Percentiles rank a stretch among this genome's conserved stretches.
These are phyloP conservation scores for Caenorhabditis drosophilae DNA, from an alignment of 2,888 invertebrate species.

Conservation along the genomic window DNA sequence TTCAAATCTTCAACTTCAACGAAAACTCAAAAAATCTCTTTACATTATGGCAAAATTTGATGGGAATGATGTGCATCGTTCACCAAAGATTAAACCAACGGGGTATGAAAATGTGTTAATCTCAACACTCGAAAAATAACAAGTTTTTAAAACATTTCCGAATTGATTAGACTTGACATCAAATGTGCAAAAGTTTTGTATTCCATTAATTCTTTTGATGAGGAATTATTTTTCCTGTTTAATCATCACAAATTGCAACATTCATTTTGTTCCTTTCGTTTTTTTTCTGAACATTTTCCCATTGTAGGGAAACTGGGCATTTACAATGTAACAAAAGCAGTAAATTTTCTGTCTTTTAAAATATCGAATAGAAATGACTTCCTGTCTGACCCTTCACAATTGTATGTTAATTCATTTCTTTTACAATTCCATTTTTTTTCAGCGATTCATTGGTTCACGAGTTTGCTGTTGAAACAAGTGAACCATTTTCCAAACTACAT, in stretches of 20 bases:
- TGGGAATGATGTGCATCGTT: conserved; percentile 36
- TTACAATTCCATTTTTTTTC: conserved; percentile 10
- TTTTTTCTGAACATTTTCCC: not conserved
- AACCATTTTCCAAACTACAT: conserved; percentile 31
- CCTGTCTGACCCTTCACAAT: too few species aligned
- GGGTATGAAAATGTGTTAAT: conserved; percentile 5
- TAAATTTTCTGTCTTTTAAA: conserved; percentile 11
- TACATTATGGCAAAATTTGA: conserved; percentile 45
- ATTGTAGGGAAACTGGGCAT: too few species aligned
- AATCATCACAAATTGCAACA: not conserved
- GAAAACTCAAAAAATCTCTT: conserved; percentile 26
- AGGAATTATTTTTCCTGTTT: not conserved
- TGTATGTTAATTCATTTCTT: conserved; percentile 26
- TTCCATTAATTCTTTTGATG: too few species aligned
- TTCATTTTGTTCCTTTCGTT: not conserved
- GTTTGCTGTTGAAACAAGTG: conserved; percentile 32
- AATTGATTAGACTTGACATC: conserved; percentile 7
- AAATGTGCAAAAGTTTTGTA: not conserved
- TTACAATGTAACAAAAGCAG: conserved; percentile 30
- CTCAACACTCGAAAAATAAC: not conserved
- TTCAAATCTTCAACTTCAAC: conserved; percentile 10
- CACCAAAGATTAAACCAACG: conserved; percentile 11
- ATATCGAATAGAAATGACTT: conserved; percentile 12
- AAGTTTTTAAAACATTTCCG: conserved; percentile 10
- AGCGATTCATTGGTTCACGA: conserved; percentile 31